Base-by-base conservation (phyloP, 30 jellyfish, hydroid and myxozoan genomes). In the Haliclystus octoradiatus region DNA sequence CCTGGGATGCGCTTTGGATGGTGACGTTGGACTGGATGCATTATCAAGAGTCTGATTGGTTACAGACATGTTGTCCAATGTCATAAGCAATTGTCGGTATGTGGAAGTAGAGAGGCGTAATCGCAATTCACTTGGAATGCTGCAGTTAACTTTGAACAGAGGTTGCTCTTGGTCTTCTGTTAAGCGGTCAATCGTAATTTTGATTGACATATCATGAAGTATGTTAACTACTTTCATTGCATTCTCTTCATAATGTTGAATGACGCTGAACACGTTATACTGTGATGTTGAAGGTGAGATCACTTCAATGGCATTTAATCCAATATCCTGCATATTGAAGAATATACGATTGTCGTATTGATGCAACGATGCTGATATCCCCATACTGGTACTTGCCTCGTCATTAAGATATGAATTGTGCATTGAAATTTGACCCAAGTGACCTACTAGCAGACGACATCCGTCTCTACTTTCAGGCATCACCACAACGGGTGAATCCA, bases 401-500 rank as follows among this genome's bases (percentile, higher is more conserved):
- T 40, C 57, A 19, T 40, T 40, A 19, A 76, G 34, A 30, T 77
- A 83, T 31, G 53, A 15, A 53, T 91, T 91, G 22, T 83, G 82
- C 13, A 91, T 31, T 1, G 92, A 35, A 14, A 91, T 91, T 50
- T 76, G 78, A n/a, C 99, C 99, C 22, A 91, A 63, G 62, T 91
- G 74, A 1, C 92, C 96, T 28, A 91, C 94, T 19, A 91, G 75
- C 24, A 91, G 33, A 0, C 78, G 94, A 13, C 68, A 64, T 52
- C 95, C 81, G 60, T 75, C 71, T 25, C 50, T 70, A 40, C 60
- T 67, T 73, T 83, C 62, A 29, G 99, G 99, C 15, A 91, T 27
- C 34, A 83, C 85, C 19, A 91, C 93, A 2, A 91, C 99, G 0
- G 99, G 99, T 7, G 95, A 69, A 22, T 91, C 57, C 9, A 40